Percentiles rank a stretch among this genome's conserved stretches.
These are phyloP conservation scores for Alitta virens DNA, from an alignment of 2,888 invertebrate genomes.

Conservation along the genomic window DNA sequence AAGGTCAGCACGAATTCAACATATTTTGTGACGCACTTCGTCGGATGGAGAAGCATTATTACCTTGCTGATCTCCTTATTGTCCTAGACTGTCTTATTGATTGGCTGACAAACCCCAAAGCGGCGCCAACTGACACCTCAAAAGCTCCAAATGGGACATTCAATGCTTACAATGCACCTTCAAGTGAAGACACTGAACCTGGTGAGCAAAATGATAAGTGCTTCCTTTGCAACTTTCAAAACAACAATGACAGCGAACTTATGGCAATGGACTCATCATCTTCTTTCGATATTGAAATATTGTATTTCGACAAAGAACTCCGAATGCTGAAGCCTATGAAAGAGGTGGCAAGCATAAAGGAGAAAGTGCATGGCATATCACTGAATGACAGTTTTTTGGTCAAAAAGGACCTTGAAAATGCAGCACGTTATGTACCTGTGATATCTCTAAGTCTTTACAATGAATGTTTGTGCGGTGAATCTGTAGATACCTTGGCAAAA, in stretches of 20 bases:
- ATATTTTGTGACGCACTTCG: conserved; percentile 43
- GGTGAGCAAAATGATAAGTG: background rate
- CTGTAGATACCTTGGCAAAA: conserved; percentile 36
- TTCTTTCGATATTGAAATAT: conserved; percentile 44
- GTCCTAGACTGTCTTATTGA: conserved; percentile 44
- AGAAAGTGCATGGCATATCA: conserved; percentile 5
- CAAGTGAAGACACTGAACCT: background rate
- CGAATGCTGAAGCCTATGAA: conserved; percentile 42
- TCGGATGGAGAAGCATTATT: conserved; percentile 32
- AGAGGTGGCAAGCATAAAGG: conserved; percentile 42
- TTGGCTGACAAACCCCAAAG: conserved; percentile 1
- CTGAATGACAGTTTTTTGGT: conserved; percentile 31
- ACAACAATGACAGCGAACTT: conserved; percentile 28
- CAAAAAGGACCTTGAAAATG: conserved; percentile 16
- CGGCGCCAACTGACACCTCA: background rate
- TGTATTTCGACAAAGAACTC: conserved; percentile 42
- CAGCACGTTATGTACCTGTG: conserved; percentile 41
- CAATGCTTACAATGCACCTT: background rate
- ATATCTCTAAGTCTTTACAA: conserved; percentile 47
- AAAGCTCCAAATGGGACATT: background rate
- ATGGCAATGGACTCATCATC: conserved; percentile 36
- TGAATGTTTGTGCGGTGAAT: conserved; percentile 38
- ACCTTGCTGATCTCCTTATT: conserved; percentile 40
- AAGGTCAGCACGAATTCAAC: conserved; percentile 31
- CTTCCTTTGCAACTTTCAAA: conserved; percentile 6